phyloP scores from a whole-genome alignment of 2,113 vertebrate species.

The Scartelaos histophorus region DNA sequence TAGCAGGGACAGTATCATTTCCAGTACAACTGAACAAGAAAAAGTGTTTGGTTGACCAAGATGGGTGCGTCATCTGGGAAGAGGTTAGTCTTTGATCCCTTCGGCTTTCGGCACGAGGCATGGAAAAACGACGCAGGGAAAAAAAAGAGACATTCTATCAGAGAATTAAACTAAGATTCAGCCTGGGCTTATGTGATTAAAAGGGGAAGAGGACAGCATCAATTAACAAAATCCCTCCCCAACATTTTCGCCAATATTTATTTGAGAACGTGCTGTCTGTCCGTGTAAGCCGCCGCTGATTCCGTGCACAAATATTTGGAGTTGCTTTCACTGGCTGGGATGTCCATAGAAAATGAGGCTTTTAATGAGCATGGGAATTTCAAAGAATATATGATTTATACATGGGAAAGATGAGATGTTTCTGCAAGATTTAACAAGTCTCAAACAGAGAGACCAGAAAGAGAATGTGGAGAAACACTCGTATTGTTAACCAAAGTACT shows the following conservation, averaged over 20 bases:
- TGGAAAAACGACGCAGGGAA: conserved; percentile 27
- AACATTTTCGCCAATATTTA: conserved; percentile 74
- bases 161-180: conserved; percentile 78
- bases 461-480: neutral
- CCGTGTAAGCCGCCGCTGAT: conserved; percentile 64
- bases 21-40: neutral
- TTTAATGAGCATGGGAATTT: conserved; percentile 40
- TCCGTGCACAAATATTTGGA: conserved; percentile 63
- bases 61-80: conserved; percentile 28
- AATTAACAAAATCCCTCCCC: conserved; percentile 76
- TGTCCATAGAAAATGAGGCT: conserved; percentile 39
- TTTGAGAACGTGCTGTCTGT: conserved; percentile 69
- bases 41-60: conserved; percentile 46
- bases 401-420: conserved; percentile 46
- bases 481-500: no score
- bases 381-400: conserved; percentile 39
- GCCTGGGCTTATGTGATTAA: conserved; percentile 76
- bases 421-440: conserved; percentile 35
- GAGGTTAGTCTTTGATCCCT: conserved; percentile 63
- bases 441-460: conserved; percentile 17
- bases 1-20: neutral
- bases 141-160: conserved; percentile 66
- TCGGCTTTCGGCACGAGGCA: conserved; percentile 58
- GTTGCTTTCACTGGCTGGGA: conserved; percentile 48
- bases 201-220: conserved; percentile 75